Percentiles rank a stretch among this genome's conserved stretches.
Conservation (phyloP, 1,140 invertebrate species). For the Zaprionus africanus region DNA sequence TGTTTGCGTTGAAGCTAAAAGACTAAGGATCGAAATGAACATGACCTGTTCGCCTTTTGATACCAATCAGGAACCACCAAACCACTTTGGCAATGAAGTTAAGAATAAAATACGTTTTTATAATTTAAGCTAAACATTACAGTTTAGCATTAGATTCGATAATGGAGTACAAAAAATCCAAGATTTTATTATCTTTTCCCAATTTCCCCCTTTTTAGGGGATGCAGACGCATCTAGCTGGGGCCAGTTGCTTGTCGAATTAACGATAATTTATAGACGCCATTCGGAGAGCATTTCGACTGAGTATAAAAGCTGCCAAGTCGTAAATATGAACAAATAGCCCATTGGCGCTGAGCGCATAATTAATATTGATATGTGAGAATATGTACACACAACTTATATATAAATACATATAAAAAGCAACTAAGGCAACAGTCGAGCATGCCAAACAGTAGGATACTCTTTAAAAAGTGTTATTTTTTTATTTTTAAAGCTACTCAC, state of each 20-base stretch:
- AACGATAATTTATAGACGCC: constrained; percentile 41
- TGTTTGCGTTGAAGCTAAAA: too few species aligned
- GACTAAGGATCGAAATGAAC: too few species aligned
- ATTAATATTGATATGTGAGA: constrained; percentile 52
- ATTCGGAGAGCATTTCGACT: constrained; percentile 3
- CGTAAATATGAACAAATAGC: constrained; percentile 51
- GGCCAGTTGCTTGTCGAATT: constrained; percentile 17
- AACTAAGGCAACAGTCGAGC: background rate
- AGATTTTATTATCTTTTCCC: background rate
- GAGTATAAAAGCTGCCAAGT: constrained; percentile 34
- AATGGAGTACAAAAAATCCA: too few species aligned
- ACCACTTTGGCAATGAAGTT: too few species aligned
- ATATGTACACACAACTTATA: background rate
- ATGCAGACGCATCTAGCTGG: background rate
- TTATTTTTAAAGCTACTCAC: too few species aligned
- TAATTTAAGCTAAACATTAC: too few species aligned
- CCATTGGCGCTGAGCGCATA: constrained; percentile 47
- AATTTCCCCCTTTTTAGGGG: background rate
- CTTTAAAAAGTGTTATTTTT: background rate
- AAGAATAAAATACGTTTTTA: too few species aligned
- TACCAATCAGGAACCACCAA: too few species aligned
- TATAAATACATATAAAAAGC: background rate
- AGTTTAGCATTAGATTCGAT: too few species aligned
- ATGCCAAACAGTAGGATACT: background rate
- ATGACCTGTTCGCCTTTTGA: too few species aligned